These are phyloP conservation scores for Intellagama lesueurii DNA, from an alignment of 2,797 vertebrate species.

Conservation along the genomic window DNA sequence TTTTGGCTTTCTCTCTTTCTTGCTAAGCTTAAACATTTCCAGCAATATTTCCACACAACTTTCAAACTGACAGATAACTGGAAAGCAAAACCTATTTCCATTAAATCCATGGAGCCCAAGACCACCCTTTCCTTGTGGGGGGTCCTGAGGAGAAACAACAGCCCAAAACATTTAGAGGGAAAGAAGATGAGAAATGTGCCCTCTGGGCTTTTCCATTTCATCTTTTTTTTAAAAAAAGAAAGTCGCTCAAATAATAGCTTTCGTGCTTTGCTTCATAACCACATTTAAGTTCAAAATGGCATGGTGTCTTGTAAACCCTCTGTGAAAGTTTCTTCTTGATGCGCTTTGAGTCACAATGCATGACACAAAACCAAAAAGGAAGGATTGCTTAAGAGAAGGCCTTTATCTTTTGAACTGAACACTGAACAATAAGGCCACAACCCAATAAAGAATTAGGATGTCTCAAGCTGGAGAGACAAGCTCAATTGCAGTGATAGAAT, in stretches of 20 bases:
- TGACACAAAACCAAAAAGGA: not conserved
- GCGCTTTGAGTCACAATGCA: not conserved
- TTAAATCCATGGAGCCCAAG: not conserved
- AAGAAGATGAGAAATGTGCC: not conserved
- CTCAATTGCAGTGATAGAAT: not conserved
- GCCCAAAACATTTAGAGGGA: not conserved
- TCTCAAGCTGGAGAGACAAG: not conserved
- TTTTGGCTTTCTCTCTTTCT: conserved; percentile 31
- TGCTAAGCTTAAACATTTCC: conserved; percentile 15
- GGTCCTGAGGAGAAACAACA: not conserved
- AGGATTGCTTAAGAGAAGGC: not conserved
- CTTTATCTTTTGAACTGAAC: not conserved
- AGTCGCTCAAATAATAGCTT: not conserved
- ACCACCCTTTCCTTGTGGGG: not conserved
- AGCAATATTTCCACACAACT: conserved; percentile 38
- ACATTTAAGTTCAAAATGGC: not conserved
- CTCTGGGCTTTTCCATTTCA: not conserved
- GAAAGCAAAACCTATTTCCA: conserved; percentile 28
- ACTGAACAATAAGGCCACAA: not conserved
- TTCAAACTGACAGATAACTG: conserved; percentile 31
- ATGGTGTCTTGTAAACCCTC: not conserved
- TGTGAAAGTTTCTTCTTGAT: not conserved
- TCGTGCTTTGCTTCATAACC: not conserved
- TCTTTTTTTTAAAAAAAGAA: not conserved
- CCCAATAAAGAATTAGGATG: not conserved